Evolutionary conservation across 2,797 vertebrate genomes (phyloP), one percentile per base, ranked within the genome.

Genomic region (Toxotes lorentzi): DNA sequence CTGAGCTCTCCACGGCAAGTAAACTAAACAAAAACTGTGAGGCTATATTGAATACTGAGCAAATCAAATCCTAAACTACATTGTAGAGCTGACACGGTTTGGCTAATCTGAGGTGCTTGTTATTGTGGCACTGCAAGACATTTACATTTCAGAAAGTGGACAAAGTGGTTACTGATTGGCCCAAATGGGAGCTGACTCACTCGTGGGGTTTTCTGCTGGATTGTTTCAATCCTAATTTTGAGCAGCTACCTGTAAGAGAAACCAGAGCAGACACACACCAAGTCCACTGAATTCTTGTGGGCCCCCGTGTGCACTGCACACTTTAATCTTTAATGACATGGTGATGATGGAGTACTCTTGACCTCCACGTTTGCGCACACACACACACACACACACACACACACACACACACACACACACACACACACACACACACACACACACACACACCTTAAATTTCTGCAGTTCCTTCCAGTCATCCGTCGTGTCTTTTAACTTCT

Each of bases 281-380:
- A 75, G 73, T 69, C 83, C 54, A 6, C 48, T 70, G 82, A 82
- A 89, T 87, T 84, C 83, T 86, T 81, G 32, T 75, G 85, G 76
- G 76, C 73, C 84, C 84, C 73, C 73, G 21, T 73, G 38, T 38
- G 59, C 60, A 21, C 76, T 4, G 35, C 47, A 8, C 83, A 72
- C 88, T 90, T 90, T 85, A 85, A 89, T 91, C 91, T 92, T 88
- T 94, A 94, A 94, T 93, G 89, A 85, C 89, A 79, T 76, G 71
- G 93, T 88, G 93, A 93, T 89, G 92, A 94, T 76, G 45, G 92
- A 93, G 86, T 79, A 75, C 88, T 89, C 84, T 89, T 91, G 93
- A 93, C 93, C 93, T 91, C 88, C 62, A 73, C 76, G 77, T 81
- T 81, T 60, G 45, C 75, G 14, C 72, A 45, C 34, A 35, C 51